Base-by-base conservation (phyloP, 2,113 vertebrate species). In the Solea solea region DNA sequence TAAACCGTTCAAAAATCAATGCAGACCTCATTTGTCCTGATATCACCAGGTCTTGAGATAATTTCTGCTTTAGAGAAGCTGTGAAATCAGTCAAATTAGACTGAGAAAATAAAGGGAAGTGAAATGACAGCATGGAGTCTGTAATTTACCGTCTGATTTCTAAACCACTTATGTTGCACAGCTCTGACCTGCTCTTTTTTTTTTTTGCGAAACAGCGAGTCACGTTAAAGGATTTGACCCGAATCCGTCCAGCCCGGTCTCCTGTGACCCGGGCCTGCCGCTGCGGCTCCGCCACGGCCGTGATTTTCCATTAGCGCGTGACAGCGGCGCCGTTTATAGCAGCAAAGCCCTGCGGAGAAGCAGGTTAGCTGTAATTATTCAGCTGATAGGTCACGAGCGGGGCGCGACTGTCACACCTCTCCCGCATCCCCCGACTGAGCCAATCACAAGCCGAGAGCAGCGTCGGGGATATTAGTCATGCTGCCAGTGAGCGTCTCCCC, bases 291-390 rank as follows among this genome's bases (percentile, higher is more conserved):
- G 8, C 46, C 9, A n/a, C 50, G 7, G 48, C 39, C 7, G 2
- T 28, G 16, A 64, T 58, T 80, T 69, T 57, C 80, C 74, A 76
- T 88, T 83, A 76, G 50, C 1, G 56, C 44, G 73, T 80, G 74
- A 67, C 82, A 51, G 69, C 15, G 14, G 12, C 60, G 55, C 60
- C 59, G 41, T 78, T 80, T 63, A 83, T 71, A 74, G 75, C 74
- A 51, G 58, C 10, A 6, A 66, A 58, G 60, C 59, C 81, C 88
- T 58, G 62, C 57, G 68, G 61, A 73, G 52, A 51, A 48, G 63
- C 44, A 59, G 78, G 75, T 83, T 72, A 81, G 69, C 65, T 46
- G 84, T 89, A 86, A 86, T 83, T 85, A 86, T 73, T 83, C 72
- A 81, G 74, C 39, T 67, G 66, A 59, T 44, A 50, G 69, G 62